A percentile compares a stretch with the other conserved stretches of the same genome.
Conservation (phyloP, 2,113 vertebrate species). For the Suricata suricatta region DNA sequence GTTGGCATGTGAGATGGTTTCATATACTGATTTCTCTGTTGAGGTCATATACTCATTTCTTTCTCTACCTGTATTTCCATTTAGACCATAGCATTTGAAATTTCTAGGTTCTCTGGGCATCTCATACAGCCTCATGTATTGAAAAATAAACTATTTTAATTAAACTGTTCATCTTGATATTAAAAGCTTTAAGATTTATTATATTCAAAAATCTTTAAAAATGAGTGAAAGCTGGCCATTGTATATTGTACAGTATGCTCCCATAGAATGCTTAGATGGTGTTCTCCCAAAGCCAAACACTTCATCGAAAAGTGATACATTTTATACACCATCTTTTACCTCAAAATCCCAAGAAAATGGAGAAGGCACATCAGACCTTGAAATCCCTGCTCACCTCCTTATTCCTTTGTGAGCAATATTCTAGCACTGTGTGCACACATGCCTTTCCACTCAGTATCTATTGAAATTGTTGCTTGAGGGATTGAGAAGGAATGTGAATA, state of each 20-base stretch:
- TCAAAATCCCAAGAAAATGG: not conserved
- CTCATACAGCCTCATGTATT: not conserved
- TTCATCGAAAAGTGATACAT: not conserved
- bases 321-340: not conserved
- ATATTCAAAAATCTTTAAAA: not conserved
- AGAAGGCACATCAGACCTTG: not conserved
- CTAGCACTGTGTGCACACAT: not conserved
- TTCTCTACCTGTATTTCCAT: not conserved
- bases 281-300: not conserved
- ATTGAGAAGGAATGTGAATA: not conserved
- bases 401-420: not conserved
- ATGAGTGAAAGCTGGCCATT: not conserved
- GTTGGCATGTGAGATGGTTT: not conserved
- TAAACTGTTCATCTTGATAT: not conserved
- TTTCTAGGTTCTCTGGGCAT: not conserved
- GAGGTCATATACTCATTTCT: not conserved
- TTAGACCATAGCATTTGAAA: not conserved
- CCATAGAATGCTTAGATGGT: not conserved
- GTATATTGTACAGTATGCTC: not conserved
- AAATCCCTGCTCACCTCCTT: not conserved
- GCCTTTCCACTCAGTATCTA: not conserved
- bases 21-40: not conserved
- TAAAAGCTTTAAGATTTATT: not conserved
- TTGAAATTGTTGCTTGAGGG: not conserved
- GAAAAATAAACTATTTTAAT: constrained; percentile 36